Evolutionary conservation across 2,797 vertebrate genomes (phyloP).

Genomic region (Myotis daubentonii): DNA sequence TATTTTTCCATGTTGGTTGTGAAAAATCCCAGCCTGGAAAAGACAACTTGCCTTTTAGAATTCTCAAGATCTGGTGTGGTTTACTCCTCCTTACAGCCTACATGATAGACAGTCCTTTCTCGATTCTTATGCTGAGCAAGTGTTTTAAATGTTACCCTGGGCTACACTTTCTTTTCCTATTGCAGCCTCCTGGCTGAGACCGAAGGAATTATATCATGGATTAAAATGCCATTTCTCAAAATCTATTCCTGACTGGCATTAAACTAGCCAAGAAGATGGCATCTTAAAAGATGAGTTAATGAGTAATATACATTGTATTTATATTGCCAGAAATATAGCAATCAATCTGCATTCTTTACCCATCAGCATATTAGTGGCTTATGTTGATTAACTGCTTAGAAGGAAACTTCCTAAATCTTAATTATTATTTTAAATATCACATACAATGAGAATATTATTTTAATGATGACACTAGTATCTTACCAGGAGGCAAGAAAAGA

Average conservation of each 20-base stretch:
- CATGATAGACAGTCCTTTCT: background rate
- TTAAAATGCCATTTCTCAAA: slow-evolving; percentile 46
- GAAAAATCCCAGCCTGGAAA: background rate
- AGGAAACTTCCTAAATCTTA: slow-evolving; percentile 51
- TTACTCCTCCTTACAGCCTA: background rate
- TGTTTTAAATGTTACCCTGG: background rate
- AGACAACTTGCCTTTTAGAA: background rate
- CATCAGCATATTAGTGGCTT: slow-evolving; percentile 1
- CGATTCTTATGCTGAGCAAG: background rate
- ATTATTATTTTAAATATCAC: slow-evolving; percentile 39
- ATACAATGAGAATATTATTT: background rate
- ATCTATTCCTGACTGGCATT: slow-evolving; percentile 37
- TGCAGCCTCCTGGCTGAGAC: background rate
- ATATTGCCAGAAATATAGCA: background rate
- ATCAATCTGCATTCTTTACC: background rate
- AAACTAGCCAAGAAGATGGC: slow-evolving; percentile 38
- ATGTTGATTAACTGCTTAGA: slow-evolving; percentile 41
- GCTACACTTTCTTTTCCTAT: background rate
- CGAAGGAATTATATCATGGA: slow-evolving; percentile 3
- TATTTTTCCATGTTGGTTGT: background rate
- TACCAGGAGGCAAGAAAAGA: background rate
- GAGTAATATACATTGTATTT: background rate
- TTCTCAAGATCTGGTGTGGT: background rate
- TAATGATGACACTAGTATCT: background rate
- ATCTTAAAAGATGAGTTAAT: slow-evolving; percentile 25